Percentiles rank a stretch among this genome's conserved stretches.
These are phyloP conservation scores for Pipistrellus pipistrellus DNA, from an alignment of 2,797 vertebrate genomes.

Conservation along the genomic window DNA sequence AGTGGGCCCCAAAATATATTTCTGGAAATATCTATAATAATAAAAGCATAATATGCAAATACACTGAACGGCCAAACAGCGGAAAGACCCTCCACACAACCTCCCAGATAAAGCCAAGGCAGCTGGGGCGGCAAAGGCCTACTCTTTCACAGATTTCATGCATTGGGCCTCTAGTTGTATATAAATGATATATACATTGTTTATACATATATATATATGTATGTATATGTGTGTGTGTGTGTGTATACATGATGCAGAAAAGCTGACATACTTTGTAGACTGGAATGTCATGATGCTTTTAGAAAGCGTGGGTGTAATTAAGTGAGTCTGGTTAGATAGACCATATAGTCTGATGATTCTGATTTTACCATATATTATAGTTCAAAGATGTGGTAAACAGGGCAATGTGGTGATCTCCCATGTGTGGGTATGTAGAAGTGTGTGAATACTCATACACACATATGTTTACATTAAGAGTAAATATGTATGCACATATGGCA, in stretches of 20 bases:
- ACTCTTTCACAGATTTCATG: no score
- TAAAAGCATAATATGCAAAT: no score
- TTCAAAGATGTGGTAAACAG: neutral
- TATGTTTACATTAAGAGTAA: slow-evolving; percentile 13
- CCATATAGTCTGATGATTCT: neutral
- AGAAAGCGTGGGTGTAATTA: neutral
- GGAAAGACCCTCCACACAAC: no score
- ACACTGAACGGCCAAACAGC: no score
- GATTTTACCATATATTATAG: neutral
- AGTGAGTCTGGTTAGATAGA: neutral
- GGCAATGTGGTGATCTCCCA: neutral
- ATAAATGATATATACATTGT: neutral
- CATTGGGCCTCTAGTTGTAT: neutral
- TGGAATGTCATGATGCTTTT: neutral
- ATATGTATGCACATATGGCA: neutral
- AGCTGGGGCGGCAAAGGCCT: no score
- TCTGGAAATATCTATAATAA: neutral
- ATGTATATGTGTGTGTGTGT: no score
- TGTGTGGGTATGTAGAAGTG: neutral
- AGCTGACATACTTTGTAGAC: neutral
- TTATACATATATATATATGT: no score
- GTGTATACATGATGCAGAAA: neutral
- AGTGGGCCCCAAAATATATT: slow-evolving; percentile 18
- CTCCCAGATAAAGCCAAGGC: no score
- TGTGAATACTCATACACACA: neutral